Evolutionary conservation across 2,113 vertebrate species (phyloP).

Genomic region (Argyrosomus japonicus): DNA sequence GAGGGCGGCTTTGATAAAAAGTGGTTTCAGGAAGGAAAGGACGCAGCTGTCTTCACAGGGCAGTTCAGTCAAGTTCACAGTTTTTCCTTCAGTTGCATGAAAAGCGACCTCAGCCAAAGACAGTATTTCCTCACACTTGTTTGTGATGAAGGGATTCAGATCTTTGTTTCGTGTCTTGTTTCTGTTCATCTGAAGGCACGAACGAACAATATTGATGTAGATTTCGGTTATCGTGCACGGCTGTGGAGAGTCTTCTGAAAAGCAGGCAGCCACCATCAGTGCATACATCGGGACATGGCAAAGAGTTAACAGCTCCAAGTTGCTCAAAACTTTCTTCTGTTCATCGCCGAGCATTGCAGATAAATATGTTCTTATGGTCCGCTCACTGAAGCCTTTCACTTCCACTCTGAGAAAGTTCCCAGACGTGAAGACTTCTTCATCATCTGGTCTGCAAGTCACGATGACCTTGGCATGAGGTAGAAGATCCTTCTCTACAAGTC

Average conservation of each 20-base stretch:
- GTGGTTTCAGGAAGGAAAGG: conserved; percentile 52
- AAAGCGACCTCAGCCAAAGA: conserved; percentile 47
- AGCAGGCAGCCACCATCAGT: conserved; percentile 47
- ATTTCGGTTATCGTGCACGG: conserved; percentile 39
- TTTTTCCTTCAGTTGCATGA: conserved; percentile 14
- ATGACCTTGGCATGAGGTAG: conserved; percentile 50
- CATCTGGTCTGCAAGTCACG: conserved; percentile 45
- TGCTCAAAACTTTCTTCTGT: conserved; percentile 9
- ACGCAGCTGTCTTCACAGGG: not conserved
- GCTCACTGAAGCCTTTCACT: conserved; percentile 59
- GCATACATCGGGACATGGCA: conserved; percentile 57
- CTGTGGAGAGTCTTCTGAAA: not conserved
- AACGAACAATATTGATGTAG: conserved; percentile 35
- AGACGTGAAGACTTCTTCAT: conserved; percentile 5
- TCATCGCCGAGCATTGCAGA: not conserved
- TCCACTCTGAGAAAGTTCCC: conserved; percentile 26
- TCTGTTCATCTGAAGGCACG: conserved; percentile 16
- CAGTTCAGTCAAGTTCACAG: conserved; percentile 3
- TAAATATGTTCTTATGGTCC: conserved; percentile 30
- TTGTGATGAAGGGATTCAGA: rapidly evolving
- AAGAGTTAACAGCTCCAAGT: conserved; percentile 44
- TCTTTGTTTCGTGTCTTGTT: rapidly evolving
- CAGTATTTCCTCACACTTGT: not conserved
- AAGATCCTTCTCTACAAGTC: conserved; percentile 8
- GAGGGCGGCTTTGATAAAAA: rapidly evolving